Evolutionary conservation across 2,888 invertebrate genomes (phyloP).

Genomic region (Cantharis flavilabris): DNA sequence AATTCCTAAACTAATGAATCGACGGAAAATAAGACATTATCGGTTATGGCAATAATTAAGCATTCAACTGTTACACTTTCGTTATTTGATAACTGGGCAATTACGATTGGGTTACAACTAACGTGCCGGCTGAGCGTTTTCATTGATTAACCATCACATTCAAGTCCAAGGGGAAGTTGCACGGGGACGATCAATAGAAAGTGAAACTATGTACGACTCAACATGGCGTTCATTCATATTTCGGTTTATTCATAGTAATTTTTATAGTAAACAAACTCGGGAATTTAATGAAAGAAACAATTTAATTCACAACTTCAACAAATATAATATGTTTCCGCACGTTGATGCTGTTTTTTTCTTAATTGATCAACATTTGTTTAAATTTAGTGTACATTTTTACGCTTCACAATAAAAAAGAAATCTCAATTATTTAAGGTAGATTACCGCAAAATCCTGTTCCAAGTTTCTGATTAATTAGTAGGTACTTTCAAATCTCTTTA

Average conservation of each 20-base stretch:
- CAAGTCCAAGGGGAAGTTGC: slow-evolving; percentile 12
- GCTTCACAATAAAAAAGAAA: neutral
- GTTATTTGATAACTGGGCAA: neutral
- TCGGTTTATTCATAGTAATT: neutral
- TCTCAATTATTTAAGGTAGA: neutral
- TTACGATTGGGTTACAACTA: neutral
- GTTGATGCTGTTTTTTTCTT: neutral
- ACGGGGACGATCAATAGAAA: slow-evolving; percentile 38
- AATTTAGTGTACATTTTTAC: neutral
- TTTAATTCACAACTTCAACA: neutral
- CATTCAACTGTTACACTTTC: neutral
- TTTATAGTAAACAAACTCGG: neutral
- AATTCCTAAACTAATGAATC: neutral
- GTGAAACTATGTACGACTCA: slow-evolving; percentile 34
- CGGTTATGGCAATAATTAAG: neutral
- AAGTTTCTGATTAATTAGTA: neutral
- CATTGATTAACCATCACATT: slow-evolving; percentile 6
- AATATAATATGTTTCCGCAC: neutral
- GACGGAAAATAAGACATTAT: neutral
- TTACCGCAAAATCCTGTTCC: neutral
- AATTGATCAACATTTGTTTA: neutral
- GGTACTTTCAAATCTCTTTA: neutral
- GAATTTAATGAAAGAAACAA: neutral
- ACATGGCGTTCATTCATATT: slow-evolving; percentile 31
- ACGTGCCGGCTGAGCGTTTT: neutral